Evolutionary conservation across 2,888 invertebrate species (phyloP).

Genomic region (Euclidia mi): DNA sequence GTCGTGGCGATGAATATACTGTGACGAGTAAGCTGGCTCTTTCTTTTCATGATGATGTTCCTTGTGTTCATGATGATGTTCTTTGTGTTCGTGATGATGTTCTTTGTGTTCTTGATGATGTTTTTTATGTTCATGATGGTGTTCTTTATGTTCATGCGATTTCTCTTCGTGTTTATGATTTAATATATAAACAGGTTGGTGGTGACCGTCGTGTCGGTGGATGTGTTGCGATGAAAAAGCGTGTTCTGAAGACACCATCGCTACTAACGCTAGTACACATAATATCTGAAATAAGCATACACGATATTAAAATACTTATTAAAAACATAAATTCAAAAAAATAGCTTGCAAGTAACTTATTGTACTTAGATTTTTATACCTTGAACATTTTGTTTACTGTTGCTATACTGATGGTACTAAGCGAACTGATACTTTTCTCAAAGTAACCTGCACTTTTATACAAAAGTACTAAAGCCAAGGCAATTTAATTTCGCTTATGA

Average conservation of each 20-base stretch:
- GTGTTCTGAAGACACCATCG: constrained; percentile 18
- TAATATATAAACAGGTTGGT: constrained; percentile 43
- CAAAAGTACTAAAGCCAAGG: constrained; percentile 5
- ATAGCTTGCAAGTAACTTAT: no score
- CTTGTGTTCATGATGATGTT: background rate
- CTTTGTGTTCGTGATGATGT: constrained; percentile 11
- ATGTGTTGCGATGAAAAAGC: constrained; percentile 12
- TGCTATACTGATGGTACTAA: background rate
- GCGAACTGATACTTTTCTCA: constrained; percentile 1
- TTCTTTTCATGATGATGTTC: constrained; percentile 4
- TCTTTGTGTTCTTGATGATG: constrained; percentile 17
- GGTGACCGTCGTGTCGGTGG: constrained; percentile 3
- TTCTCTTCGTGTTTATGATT: constrained; percentile 58
- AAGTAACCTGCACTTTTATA: constrained; percentile 8
- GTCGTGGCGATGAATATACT: constrained; percentile 14
- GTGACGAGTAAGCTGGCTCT: constrained; percentile 7
- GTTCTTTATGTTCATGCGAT: background rate
- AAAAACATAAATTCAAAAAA: no score
- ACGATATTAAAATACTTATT: background rate
- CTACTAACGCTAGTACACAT: constrained; percentile 23
- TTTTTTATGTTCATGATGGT: background rate
- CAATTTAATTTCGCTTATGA: background rate
- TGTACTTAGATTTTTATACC: background rate
- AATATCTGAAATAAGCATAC: constrained; percentile 31
- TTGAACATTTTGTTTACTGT: background rate